phyloP scores from a whole-genome alignment of 2,113 vertebrate genomes.

The Sander vitreus region DNA sequence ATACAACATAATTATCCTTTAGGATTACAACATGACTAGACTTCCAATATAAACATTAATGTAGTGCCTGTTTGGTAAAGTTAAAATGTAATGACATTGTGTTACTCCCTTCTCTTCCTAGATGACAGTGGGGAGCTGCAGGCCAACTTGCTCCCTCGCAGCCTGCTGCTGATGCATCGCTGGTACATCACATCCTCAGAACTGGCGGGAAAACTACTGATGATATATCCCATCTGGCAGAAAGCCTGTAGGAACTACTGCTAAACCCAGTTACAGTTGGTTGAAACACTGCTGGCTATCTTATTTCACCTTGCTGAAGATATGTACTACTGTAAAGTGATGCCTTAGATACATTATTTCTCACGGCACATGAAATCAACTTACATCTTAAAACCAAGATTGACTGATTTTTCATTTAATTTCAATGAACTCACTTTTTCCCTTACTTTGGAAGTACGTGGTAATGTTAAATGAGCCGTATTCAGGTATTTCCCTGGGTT shows the following conservation, averaged over 20 bases:
- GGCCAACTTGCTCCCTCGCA: constrained; percentile 89
- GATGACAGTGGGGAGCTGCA: constrained; percentile 90
- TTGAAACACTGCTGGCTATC: not conserved
- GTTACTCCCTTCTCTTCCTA: constrained; percentile 73
- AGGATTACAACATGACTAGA: not conserved
- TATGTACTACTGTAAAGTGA: not conserved
- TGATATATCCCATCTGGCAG: constrained; percentile 91
- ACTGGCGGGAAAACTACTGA: constrained; percentile 92
- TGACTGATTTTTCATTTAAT: not conserved
- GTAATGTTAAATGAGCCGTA: too few relatives aligned
- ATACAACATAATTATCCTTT: not conserved
- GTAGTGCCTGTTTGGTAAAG: not conserved
- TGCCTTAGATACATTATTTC: not conserved
- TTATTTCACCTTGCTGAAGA: not conserved
- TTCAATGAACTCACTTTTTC: not conserved
- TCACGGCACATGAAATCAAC: not conserved
- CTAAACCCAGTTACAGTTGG: not conserved
- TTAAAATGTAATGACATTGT: constrained; percentile 8
- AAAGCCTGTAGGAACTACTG: constrained; percentile 3
- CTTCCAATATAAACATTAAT: not conserved
- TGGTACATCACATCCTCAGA: constrained; percentile 97
- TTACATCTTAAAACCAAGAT: not conserved
- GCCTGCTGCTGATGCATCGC: constrained; percentile 95
- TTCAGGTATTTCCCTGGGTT: too few relatives aligned
- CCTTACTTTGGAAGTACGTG: not conserved